Evolutionary conservation across 2,113 vertebrate genomes (phyloP), one percentile per base, ranked within the genome.

Genomic region (Puntigrus tetrazona): DNA sequence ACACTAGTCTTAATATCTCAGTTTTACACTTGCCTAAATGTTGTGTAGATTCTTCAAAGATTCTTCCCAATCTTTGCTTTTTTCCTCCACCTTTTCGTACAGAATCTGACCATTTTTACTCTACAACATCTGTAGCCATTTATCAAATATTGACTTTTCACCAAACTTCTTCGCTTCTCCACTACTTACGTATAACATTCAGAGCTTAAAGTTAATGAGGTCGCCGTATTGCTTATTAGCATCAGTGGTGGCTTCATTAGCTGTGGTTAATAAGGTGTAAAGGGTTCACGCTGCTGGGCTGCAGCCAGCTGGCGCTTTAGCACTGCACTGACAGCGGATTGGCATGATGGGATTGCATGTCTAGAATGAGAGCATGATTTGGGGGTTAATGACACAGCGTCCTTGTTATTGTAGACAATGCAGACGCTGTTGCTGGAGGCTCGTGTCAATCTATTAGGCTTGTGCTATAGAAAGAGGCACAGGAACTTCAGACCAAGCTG

Each of bases 211-310:
- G 73, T 82, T 86, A 86, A 86, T 83, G 80, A 82, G 80, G 80
- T 86, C 73, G 34, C 45, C n/a, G 38, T 69, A 86, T 81, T 86
- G 70, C 57, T 65, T 85, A 80, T 85, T 82, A 76, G 80, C 63
- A 61, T 75, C 36, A 31, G 45, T 67, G 18, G n/a, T 76, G n/a
- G 85, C 85, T 78, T 86, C 85, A 83, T 86, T 83, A 82, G 79
- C 72, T 70, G 47, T 78, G 80, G 79, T 72, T 86, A 86, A 86
- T 86, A 86, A 78, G 85, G 73, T 86, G 80, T 77, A 86, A 86
- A 82, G 38, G 25, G 63, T 78, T 86, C 31, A 36, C 74, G 70
- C 65, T 83, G 81, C 74, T 86, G 72, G 74, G 79, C 61, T 38
- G n/a, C 41, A 83, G 73, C 80, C 85, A 86, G 85, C 85, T 86